Evolutionary conservation across 2,113 vertebrate species (phyloP), one percentile per base, ranked within the genome.

Genomic region (Condylura cristata): DNA sequence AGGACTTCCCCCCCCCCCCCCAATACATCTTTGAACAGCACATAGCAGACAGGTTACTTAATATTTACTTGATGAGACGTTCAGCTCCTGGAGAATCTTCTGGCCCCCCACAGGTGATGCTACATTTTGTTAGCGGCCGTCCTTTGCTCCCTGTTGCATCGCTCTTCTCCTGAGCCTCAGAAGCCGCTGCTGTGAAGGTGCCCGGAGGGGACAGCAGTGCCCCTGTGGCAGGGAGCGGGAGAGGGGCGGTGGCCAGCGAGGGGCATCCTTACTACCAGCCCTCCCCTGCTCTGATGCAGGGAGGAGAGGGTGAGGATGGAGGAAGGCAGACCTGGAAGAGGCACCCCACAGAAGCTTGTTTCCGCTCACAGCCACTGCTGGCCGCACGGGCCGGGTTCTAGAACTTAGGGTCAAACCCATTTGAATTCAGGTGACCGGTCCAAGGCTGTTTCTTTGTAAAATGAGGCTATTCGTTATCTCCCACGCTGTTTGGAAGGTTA

Each of bases 1-100:
- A 44, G 20, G 34, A 6, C 5, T 37, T 93, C 92, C 75, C 80
- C 92, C 75, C 75, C 80, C 92, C 75, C 79, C n/a, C 86, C n/a
- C 5, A 66, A 20, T 68, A 8, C 48, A 17, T 53, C 22, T 75
- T 26, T 89, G 44, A 63, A 68, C 39, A 76, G 6, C 56, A 41
- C 37, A 39, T 61, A 63, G 2, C 46, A 17, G 39, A 22, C 32
- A 68, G 34, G 13, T 84, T 76, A 46, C 30, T 70, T 92, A 75
- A 26, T 24, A 41, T 26, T 63, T 60, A 30, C 26, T 89, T 72
- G 28, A 63, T 80, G 41, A 65, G 30, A 41, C 58, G 48, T 48
- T 48, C 41, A 75, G 22, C 32, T 68, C n/a, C 34, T 65, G 17
- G 63, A 39, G 26, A 16, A 41, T 80, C 30, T 92, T 81, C 18